Evolutionary conservation across 2,113 vertebrate genomes (phyloP).

Genomic region (Setophaga petechia): DNA sequence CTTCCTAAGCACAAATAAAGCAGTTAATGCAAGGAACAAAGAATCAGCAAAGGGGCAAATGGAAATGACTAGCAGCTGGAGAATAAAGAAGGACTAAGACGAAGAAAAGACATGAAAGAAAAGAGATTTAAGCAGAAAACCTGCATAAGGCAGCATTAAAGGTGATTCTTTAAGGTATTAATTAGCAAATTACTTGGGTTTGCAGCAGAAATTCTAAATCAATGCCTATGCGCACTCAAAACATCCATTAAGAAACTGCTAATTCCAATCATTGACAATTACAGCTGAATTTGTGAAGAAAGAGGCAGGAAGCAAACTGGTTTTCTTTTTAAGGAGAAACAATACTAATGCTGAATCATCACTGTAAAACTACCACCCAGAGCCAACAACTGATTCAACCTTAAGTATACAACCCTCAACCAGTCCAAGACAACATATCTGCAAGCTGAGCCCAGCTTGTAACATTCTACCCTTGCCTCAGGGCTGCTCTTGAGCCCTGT

Average conservation of each 20-base stretch:
- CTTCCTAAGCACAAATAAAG: neutral
- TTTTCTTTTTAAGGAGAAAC: conserved; percentile 12
- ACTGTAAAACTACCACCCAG: neutral
- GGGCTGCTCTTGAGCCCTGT: accelerated
- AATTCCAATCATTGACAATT: conserved; percentile 19
- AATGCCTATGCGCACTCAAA: neutral
- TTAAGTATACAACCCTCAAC: neutral
- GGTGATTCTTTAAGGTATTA: neutral
- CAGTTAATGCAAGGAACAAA: neutral
- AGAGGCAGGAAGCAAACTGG: neutral
- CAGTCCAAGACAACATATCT: neutral
- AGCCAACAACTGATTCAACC: neutral
- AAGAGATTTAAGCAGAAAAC: neutral
- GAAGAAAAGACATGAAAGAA: neutral
- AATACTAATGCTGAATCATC: conserved; percentile 27
- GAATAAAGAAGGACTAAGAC: neutral
- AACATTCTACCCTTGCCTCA: neutral
- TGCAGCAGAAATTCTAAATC: neutral
- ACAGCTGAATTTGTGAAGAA: conserved; percentile 19
- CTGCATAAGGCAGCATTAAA: neutral
- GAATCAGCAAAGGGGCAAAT: neutral
- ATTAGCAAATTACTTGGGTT: conserved; percentile 17
- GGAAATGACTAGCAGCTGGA: neutral
- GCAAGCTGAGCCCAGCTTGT: neutral
- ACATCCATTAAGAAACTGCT: neutral